Evolutionary conservation across 2,113 vertebrate species (phyloP).

Genomic region (Struthidea cinerea): DNA sequence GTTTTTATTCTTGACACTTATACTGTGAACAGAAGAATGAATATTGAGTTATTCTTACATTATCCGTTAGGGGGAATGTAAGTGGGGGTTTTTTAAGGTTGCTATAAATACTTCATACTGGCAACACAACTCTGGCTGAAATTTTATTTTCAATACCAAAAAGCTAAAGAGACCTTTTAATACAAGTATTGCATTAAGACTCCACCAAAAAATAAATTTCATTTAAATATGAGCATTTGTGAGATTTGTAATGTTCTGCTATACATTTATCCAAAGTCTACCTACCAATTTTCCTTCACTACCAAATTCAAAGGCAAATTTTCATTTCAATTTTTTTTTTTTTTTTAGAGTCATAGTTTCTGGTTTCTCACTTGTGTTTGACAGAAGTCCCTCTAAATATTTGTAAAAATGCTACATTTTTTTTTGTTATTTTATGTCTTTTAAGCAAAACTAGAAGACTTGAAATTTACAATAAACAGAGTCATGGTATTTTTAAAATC

Average conservation of each 20-base stretch:
- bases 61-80: neutral
- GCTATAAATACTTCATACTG: neutral
- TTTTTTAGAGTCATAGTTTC: neutral
- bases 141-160: neutral
- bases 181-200: neutral
- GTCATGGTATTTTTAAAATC: neutral
- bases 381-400: neutral
- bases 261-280: neutral
- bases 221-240: neutral
- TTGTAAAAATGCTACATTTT: neutral
- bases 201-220: neutral
- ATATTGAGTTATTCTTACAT: neutral
- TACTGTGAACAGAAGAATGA: neutral
- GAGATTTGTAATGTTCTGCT: neutral
- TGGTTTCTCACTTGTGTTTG: neutral
- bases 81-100: rapidly evolving
- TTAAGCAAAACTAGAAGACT: neutral
- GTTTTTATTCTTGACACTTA: neutral
- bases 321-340: neutral
- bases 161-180: neutral
- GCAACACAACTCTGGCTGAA: neutral
- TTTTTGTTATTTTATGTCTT: neutral
- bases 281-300: neutral
- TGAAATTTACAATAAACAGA: neutral
- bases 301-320: neutral